Percentiles rank a stretch among this genome's conserved stretches.
Evolutionary conservation across 2,113 vertebrate species (phyloP).

Genomic region (Syrrhaptes paradoxus): DNA sequence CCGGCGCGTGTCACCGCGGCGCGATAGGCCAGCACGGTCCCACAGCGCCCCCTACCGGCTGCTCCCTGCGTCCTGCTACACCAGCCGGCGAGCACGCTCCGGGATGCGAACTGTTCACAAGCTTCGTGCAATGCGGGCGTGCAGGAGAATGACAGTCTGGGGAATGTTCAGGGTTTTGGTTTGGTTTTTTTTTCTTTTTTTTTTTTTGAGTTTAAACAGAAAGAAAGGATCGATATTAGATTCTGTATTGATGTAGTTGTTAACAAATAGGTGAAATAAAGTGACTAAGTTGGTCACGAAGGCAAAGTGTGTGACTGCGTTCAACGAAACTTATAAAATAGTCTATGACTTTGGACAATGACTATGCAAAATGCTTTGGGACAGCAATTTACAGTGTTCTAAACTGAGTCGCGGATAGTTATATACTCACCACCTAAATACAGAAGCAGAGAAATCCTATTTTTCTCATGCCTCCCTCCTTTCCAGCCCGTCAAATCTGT

Average conservation of each 20-base stretch:
- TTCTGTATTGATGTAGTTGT: rapidly evolving
- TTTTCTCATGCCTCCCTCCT: neutral
- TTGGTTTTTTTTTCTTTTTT: too few species aligned
- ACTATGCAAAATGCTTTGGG: neutral
- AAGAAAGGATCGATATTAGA: rapidly evolving
- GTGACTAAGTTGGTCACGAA: neutral
- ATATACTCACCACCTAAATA: neutral
- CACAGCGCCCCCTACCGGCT: neutral
- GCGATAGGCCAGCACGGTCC: neutral
- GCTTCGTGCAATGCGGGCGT: rapidly evolving
- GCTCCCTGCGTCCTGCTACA: too few species aligned
- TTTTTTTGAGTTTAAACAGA: neutral
- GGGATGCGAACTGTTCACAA: rapidly evolving
- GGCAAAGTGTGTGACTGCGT: neutral
- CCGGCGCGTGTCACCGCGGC: rapidly evolving
- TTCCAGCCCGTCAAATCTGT: neutral
- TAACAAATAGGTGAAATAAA: neutral
- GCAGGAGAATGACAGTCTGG: rapidly evolving
- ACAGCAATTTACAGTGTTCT: neutral
- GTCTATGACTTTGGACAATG: neutral
- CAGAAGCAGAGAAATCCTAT: neutral
- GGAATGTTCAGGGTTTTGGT: neutral
- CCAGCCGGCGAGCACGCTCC: rapidly evolving
- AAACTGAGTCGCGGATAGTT: neutral
- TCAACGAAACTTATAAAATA: neutral